Evolutionary conservation across 2,113 vertebrate species (phyloP).

Genomic region (Indicator maculatus): DNA sequence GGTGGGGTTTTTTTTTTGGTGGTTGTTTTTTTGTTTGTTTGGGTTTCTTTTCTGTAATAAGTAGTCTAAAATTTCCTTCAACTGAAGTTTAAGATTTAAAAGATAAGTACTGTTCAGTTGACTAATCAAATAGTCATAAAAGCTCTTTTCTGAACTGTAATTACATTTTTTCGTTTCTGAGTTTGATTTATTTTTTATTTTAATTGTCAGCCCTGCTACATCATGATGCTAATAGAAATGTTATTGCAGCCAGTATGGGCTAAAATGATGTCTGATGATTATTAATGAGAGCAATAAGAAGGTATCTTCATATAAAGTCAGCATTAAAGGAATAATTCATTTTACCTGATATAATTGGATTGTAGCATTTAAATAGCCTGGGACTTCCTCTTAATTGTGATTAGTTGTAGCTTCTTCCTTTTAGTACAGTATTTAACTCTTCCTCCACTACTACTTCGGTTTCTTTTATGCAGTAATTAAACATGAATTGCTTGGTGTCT

Average conservation of each 20-base stretch:
- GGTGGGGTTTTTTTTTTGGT: neutral
- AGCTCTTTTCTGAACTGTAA: conserved; percentile 81
- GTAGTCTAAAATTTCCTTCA: conserved; percentile 43
- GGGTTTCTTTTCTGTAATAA: neutral
- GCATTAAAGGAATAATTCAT: conserved; percentile 91
- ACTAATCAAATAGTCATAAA: conserved; percentile 87
- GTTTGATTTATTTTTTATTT: conserved; percentile 87
- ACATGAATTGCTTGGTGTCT: conserved; percentile 61
- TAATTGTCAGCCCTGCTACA: conserved; percentile 79
- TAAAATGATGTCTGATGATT: conserved; percentile 91
- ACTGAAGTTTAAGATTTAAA: conserved; percentile 68
- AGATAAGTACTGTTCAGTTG: conserved; percentile 70
- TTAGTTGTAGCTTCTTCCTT: conserved; percentile 79
- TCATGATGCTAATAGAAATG: conserved; percentile 87
- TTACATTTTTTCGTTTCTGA: conserved; percentile 78
- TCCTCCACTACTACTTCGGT: conserved; percentile 69
- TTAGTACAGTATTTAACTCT: conserved; percentile 80
- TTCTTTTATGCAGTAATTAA: conserved; percentile 82
- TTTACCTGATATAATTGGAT: conserved; percentile 88
- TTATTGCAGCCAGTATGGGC: conserved; percentile 86
- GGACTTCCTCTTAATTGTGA: conserved; percentile 86
- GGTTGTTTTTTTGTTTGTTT: no score
- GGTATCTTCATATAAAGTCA: conserved; percentile 90
- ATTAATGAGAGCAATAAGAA: conserved; percentile 97
- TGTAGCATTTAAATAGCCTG: conserved; percentile 82